A percentile compares a stretch with the other conserved stretches of the same genome.
phyloP scores from a whole-genome alignment of 2,888 invertebrate species.

The Agriopis marginaria region DNA sequence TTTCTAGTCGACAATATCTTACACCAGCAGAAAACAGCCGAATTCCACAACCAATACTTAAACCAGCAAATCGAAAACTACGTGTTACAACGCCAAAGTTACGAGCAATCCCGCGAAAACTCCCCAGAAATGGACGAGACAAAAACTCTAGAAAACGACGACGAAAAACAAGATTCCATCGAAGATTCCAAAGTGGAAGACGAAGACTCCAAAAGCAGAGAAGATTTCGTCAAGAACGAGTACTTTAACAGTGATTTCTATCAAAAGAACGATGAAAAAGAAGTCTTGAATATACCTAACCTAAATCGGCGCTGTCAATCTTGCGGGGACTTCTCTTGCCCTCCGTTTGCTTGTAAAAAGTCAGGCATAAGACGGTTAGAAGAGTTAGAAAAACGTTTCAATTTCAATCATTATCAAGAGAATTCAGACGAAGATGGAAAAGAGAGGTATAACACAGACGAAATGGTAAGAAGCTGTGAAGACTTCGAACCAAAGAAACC shows the following conservation, averaged over 20 bases:
- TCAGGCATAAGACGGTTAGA: conserved; percentile 76
- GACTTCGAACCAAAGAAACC: conserved; percentile 88
- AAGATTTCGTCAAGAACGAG: conserved; percentile 74
- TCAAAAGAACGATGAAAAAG: conserved; percentile 68
- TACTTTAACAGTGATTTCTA: conserved; percentile 72
- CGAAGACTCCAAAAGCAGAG: conserved; percentile 55
- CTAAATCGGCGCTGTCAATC: conserved; percentile 79
- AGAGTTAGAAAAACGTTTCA: conserved; percentile 78
- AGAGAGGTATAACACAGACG: conserved; percentile 69
- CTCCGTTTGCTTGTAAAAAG: conserved; percentile 80
- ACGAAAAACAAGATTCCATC: conserved; percentile 58
- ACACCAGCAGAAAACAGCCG: conserved; percentile 83
- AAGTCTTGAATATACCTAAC: conserved; percentile 76
- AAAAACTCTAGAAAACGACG: conserved; percentile 63
- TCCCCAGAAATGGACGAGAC: conserved; percentile 74
- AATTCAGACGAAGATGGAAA: conserved; percentile 75
- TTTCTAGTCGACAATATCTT: conserved; percentile 88
- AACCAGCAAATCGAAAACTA: conserved; percentile 83
- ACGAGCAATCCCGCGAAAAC: conserved; percentile 69
- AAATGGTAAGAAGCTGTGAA: conserved; percentile 76
- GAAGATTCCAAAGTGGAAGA: conserved; percentile 65
- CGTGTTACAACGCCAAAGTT: conserved; percentile 68
- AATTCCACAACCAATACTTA: conserved; percentile 82
- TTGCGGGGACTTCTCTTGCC: conserved; percentile 86
- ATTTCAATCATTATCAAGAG: conserved; percentile 72